Base-by-base conservation (phyloP, 1,140 invertebrate species). In the Drosophila pachea region DNA sequence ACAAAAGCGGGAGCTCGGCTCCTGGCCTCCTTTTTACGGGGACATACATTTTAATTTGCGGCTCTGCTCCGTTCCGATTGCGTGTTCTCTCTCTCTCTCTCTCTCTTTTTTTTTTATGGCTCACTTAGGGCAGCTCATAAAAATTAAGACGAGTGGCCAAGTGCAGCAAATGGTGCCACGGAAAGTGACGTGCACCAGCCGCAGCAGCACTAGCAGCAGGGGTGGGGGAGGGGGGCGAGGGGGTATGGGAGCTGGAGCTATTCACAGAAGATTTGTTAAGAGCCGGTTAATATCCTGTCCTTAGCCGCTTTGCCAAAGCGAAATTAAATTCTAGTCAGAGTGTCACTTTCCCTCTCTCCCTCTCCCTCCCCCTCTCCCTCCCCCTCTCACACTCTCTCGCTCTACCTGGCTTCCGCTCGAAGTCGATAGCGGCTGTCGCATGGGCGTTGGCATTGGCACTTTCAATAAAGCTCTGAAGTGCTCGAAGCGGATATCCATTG, bases 111-210 rank as follows among this genome's bases (percentile, higher is more conserved):
- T 64, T 84, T 84, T 84, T 79, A 84, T 79, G 73, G 81, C 81
- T 79, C 81, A 76, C 63, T 86, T 62, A 72, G 76, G 79, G 73
- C 67, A 86, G 81, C 76, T 86, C 79, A 86, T 84, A 86, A 76
- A 86, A 84, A 84, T 84, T 79, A 84, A 84, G 79, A 76, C 53
- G 68, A 65, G 73, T 52, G 73, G 52, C 35, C 58, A 33, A 61
- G 31, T 61, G 43, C 32, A 29, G 16, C n/a, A 54, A 67, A 71
- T 71, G 40, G 68, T 40, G 22, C 56, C 55, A 67, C 42, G 22
- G 22, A 60, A 71, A 71, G 48, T 67, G 56, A 54, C 31, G 32
- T 52, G 56, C 38, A 42, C 40, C 35, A 36, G n/a, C 5, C n/a
- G 0, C 4, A 9, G 8, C 4, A 12, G 5, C 40, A 4, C 40